Base-by-base conservation (phyloP, 2,888 invertebrate genomes). In the Phania funesta region DNA sequence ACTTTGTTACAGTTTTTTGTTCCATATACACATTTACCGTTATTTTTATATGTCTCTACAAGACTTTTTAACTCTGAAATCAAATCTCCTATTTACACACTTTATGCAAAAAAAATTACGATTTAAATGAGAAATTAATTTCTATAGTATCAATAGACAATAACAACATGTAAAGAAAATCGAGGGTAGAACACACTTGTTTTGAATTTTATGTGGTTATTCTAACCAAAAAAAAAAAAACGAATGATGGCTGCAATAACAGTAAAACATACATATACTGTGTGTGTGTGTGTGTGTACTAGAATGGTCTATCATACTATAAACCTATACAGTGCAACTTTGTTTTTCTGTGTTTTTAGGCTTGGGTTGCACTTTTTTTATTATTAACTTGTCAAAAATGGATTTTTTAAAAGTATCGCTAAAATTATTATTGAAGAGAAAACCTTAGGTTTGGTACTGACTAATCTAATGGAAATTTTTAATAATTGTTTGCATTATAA, bases 1-100 rank as follows among this genome's bases (percentile, higher is more conserved):
- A 76, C 67, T 76, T 58, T 76, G 75, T 67, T 50, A 58, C 29
- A 67, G 67, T 58, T 76, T 58, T 65, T 67, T 41, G 67, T 41
- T 16, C 67, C 41, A 76, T 58, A 67, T 75, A 26, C 26, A 58
- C 41, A 76, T 58, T 76, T 75, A 26, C 26, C 1, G 11, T 32
- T 44, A 24, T 46, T 26, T 26, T 46, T 16, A 13, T 48, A 29
- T 29, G 11, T 58, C 13, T 35, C 24, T 24, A 20, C 44, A 35
- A 22, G 16, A 9, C 44, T 60, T 9, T 29, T 50, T 35, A 50
- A 35, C 41, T 73, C 29, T 58, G 29, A 41, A 22, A 62, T 41
- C 16, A 8, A 16, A 18, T 32, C 26, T 26, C 26, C 13, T 32
- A 2, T 35, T 35, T 35, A 13, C 0, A 3, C 11, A 13, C 35